Percentiles rank a stretch among this genome's conserved stretches.
These are phyloP conservation scores for Chrysotoxum bicinctum DNA, from an alignment of 2,888 invertebrate species.

Conservation along the genomic window DNA sequence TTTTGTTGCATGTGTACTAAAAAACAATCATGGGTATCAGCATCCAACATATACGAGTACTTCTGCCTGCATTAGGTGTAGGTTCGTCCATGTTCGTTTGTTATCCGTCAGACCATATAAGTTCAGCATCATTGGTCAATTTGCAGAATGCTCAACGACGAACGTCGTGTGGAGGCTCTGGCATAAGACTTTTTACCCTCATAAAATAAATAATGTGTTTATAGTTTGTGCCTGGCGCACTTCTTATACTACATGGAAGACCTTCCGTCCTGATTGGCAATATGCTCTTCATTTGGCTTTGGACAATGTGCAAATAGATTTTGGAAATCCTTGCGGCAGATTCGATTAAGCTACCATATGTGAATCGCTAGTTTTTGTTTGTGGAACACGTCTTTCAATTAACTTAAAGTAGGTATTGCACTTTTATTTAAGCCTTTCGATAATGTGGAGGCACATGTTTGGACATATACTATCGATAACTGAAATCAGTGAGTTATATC, in stretches of 20 bases:
- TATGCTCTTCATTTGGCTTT: conserved; percentile 7
- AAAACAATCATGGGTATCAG: conserved; percentile 32
- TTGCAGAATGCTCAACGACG: conserved; percentile 34
- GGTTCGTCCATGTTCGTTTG: conserved; percentile 54
- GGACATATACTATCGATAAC: conserved; percentile 69
- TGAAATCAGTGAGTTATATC: conserved; percentile 58
- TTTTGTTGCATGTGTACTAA: neutral
- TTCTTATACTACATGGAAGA: conserved; percentile 10
- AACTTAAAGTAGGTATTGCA: conserved; percentile 35
- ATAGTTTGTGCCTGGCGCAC: conserved; percentile 39
- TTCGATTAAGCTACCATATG: conserved; percentile 58
- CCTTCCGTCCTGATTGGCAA: conserved; percentile 5
- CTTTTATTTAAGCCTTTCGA: neutral
- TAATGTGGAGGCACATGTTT: conserved; percentile 54
- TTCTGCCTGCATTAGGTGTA: conserved; percentile 38
- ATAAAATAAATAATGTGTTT: conserved; percentile 63
- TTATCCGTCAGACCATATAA: conserved; percentile 63
- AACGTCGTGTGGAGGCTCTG: conserved; percentile 34
- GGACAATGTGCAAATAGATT: conserved; percentile 13
- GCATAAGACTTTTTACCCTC: conserved; percentile 43
- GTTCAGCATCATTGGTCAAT: conserved; percentile 59
- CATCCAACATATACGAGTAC: too few relatives aligned
- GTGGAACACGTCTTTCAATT: conserved; percentile 62
- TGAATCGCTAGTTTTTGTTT: neutral
- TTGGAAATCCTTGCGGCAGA: conserved; percentile 51